Percentiles rank a stretch among this genome's conserved stretches.
phyloP scores from a whole-genome alignment of 2,888 invertebrate genomes.

The Eumerus sabulonum region DNA sequence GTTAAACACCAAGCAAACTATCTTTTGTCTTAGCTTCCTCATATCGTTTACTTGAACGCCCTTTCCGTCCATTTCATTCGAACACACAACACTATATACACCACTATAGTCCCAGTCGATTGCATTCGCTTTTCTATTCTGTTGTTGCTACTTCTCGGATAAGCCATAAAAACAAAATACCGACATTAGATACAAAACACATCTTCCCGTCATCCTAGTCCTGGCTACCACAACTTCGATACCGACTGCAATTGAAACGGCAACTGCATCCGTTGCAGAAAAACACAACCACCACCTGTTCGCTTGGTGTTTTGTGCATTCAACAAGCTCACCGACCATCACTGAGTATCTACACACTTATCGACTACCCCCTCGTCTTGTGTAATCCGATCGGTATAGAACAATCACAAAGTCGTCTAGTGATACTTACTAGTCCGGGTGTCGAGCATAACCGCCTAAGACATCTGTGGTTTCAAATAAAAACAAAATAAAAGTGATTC shows the following conservation, averaged over 20 bases:
- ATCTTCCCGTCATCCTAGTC: slow-evolving; percentile 13
- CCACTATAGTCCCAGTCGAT: not conserved
- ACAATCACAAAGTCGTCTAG: slow-evolving; percentile 23
- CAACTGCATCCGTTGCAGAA: no score
- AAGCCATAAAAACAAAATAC: slow-evolving; percentile 38
- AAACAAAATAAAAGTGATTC: slow-evolving; percentile 22
- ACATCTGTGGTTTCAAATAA: slow-evolving; percentile 29
- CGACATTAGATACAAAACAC: slow-evolving; percentile 62
- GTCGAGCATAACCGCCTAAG: slow-evolving; percentile 5
- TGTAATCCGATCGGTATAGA: slow-evolving; percentile 59
- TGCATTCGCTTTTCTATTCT: slow-evolving; percentile 9
- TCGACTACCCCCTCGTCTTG: slow-evolving; percentile 21
- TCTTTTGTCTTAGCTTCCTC: slow-evolving; percentile 62
- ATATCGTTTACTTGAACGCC: slow-evolving; percentile 20
- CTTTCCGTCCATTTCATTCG: not conserved
- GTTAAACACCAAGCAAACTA: not conserved
- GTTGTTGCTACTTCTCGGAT: slow-evolving; percentile 47
- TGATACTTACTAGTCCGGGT: not conserved
- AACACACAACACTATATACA: no score
- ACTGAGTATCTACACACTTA: not conserved
- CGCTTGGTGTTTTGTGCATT: no score
- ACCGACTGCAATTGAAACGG: not conserved
- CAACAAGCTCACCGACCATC: no score
- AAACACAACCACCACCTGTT: no score
- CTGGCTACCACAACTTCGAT: slow-evolving; percentile 20